phyloP scores from a whole-genome alignment of 2,888 invertebrate species.

The Phlogophora meticulosa region DNA sequence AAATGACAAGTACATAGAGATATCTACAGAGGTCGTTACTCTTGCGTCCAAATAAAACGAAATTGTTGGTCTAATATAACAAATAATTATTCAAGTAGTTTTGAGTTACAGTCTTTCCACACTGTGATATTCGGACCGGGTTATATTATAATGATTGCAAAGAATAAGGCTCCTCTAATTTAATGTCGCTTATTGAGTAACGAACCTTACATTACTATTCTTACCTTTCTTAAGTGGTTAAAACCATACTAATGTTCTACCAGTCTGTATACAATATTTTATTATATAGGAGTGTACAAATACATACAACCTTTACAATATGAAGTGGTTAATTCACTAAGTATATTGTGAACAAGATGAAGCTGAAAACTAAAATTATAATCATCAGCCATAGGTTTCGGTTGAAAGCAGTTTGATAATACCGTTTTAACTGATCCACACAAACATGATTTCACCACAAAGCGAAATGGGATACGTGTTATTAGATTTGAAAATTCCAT shows the following conservation, averaged over 20 bases:
- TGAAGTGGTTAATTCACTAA: too few relatives aligned
- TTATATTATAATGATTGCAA: too few relatives aligned
- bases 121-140: too few relatives aligned
- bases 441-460: constrained; percentile 21
- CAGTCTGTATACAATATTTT: too few relatives aligned
- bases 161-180: too few relatives aligned
- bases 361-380: not conserved
- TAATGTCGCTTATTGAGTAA: too few relatives aligned
- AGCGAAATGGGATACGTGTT: constrained; percentile 11
- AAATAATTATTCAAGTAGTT: constrained; percentile 2
- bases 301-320: too few relatives aligned
- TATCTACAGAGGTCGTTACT: not conserved
- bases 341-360: not conserved
- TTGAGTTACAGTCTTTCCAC: not conserved
- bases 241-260: too few relatives aligned
- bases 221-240: too few relatives aligned
- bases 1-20: too few relatives aligned
- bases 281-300: too few relatives aligned
- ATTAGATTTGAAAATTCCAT: constrained; percentile 32
- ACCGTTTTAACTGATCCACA: constrained; percentile 2
- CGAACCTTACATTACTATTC: too few relatives aligned
- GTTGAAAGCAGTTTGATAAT: not conserved
- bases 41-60: not conserved
- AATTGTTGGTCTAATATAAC: not conserved
- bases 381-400: not conserved